These are phyloP conservation scores for Ctenodactylus gundi DNA, from an alignment of 2,113 vertebrate species.

Conservation along the genomic window DNA sequence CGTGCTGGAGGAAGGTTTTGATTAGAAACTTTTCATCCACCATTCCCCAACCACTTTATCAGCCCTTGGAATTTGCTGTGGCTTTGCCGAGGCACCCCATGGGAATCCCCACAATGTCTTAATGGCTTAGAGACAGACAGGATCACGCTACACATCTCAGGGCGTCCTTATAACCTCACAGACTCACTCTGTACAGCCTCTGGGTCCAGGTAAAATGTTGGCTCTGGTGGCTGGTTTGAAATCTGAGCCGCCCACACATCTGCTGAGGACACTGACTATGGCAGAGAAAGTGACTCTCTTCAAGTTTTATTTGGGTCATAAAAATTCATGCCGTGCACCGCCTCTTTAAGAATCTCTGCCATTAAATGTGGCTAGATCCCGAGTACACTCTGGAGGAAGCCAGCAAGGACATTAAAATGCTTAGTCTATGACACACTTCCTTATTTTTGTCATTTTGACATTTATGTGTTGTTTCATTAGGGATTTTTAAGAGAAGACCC, in stretches of 20 bases:
- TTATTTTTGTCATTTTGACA: slow-evolving; percentile 87
- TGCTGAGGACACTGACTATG: slow-evolving; percentile 69
- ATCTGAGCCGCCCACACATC: slow-evolving; percentile 65
- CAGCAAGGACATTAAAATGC: slow-evolving; percentile 87
- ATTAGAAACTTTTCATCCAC: slow-evolving; percentile 60
- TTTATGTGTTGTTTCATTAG: slow-evolving; percentile 84
- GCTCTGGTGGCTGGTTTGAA: slow-evolving; percentile 60
- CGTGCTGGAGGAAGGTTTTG: slow-evolving; percentile 57
- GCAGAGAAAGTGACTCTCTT: slow-evolving; percentile 76
- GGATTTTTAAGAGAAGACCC: slow-evolving; percentile 82
- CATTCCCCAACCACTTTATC: slow-evolving; percentile 32
- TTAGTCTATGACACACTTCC: slow-evolving; percentile 86
- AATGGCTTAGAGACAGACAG: slow-evolving; percentile 38
- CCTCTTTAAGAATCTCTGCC: slow-evolving; percentile 74
- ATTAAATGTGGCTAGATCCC: slow-evolving; percentile 82
- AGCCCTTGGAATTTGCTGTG: slow-evolving; percentile 46
- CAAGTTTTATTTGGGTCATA: slow-evolving; percentile 81
- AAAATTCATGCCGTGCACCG: slow-evolving; percentile 75
- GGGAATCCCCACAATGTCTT: background rate
- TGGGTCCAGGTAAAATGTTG: slow-evolving; percentile 64
- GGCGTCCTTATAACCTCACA: slow-evolving; percentile 15
- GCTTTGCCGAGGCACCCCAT: slow-evolving; percentile 19
- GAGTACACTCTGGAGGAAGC: slow-evolving; percentile 79
- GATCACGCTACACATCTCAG: background rate
- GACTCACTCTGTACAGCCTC: background rate